Evolutionary conservation across 2,797 vertebrate genomes (phyloP), one percentile per base, ranked within the genome.

Genomic region (Babyrousa celebensis): DNA sequence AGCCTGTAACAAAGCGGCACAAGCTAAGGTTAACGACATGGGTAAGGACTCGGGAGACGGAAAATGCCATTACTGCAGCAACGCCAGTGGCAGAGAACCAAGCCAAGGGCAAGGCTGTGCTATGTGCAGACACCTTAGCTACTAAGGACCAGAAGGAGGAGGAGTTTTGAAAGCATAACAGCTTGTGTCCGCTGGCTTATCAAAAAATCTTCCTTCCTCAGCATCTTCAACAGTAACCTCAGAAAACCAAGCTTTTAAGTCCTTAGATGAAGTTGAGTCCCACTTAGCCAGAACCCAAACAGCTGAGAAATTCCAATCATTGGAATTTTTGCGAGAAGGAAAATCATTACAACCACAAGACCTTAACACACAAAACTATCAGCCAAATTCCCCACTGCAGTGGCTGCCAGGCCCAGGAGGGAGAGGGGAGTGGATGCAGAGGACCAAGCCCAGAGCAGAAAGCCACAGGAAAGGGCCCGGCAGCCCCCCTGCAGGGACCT

Each of bases 1-100:
- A 89, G 75, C 56, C 92, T 97, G 97, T 12, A 14, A 93, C 79
- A 97, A 96, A 94, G 63, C 70, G 80, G 48, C 52, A 71, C 6
- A 75, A 85, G 93, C 94, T 58, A 97, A 97, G 94, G 95, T 65
- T 56, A 91, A 83, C 5, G 21, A n/a, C 36, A 36, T 7, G 92
- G 63, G 71, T 60, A 68, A 86, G 8, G 27, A 85, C 40, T 95
- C 79, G 83, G 17, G 97, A 58, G 87, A 54, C 63, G 95, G 92
- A 60, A 94, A 82, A 72, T 9, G 92, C 90, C 27, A 36, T 91
- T 3, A 9, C 10, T 32, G 7, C 32, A 54, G 1, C 68, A 80
- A 85, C 17, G 16, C 63, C 54, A 12, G 32, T 88, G 65, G 78
- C 0, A 80, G 60, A 62, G 92, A 98, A 68, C 82, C 93, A 80